Percentiles rank a stretch among this genome's conserved stretches.
These are phyloP conservation scores for Pandion haliaetus DNA, from an alignment of 2,113 vertebrate genomes.

Conservation along the genomic window DNA sequence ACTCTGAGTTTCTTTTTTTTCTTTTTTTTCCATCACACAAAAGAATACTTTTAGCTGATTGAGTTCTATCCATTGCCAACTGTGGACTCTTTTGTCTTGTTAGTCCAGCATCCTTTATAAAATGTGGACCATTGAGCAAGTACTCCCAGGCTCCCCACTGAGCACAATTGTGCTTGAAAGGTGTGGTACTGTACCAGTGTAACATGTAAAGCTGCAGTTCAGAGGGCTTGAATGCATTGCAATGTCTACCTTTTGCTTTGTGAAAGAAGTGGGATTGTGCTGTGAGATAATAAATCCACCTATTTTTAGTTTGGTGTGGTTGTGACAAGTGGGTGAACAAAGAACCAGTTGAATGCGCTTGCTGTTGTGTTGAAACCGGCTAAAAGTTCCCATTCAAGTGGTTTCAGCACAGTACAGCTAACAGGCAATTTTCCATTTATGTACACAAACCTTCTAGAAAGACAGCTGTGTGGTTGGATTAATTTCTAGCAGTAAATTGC, in stretches of 20 bases:
- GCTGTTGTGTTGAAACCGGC: conserved; percentile 51
- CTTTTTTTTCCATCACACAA: conserved; percentile 15
- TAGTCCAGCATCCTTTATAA: conserved; percentile 58
- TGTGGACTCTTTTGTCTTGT: conserved; percentile 60
- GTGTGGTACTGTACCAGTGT: conserved; percentile 67
- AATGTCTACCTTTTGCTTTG: conserved; percentile 62
- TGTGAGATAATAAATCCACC: conserved; percentile 68
- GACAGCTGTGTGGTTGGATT: conserved; percentile 63
- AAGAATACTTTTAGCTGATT: conserved; percentile 68
- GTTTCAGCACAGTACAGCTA: conserved; percentile 52
- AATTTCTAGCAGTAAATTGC: conserved; percentile 52
- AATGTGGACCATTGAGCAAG: conserved; percentile 56
- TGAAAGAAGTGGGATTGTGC: conserved; percentile 62
- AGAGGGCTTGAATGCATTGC: conserved; percentile 56
- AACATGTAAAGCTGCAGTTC: conserved; percentile 48
- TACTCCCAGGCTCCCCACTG: conserved; percentile 54
- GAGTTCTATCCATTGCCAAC: conserved; percentile 65
- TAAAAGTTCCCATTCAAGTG: conserved; percentile 66
- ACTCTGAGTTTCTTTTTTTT: background rate
- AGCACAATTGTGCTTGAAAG: conserved; percentile 63
- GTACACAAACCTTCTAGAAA: conserved; percentile 58
- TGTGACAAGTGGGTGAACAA: conserved; percentile 66
- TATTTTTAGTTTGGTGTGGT: conserved; percentile 51
- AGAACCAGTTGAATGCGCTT: conserved; percentile 61
- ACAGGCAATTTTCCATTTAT: conserved; percentile 62